A percentile compares a stretch with the other conserved stretches of the same genome.
phyloP scores from a whole-genome alignment of 2,888 invertebrate genomes.

The Ichneumoninae sp. region DNA sequence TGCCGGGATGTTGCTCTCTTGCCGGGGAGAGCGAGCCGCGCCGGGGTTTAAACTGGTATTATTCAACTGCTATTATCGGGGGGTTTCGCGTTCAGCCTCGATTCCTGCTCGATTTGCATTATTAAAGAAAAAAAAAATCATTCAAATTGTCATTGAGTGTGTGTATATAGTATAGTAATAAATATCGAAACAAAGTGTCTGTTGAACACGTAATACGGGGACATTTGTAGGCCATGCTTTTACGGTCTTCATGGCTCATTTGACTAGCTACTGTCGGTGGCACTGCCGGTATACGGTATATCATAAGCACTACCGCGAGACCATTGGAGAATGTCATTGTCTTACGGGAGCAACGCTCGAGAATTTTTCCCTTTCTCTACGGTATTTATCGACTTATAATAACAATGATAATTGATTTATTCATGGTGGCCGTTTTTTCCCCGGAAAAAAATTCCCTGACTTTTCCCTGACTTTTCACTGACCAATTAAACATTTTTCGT shows the following conservation, averaged over 20 bases:
- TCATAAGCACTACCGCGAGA: neutral
- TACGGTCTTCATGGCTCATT: slow-evolving; percentile 35
- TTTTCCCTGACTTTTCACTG: too few relatives aligned
- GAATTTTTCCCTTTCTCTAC: neutral
- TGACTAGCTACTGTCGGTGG: slow-evolving; percentile 8
- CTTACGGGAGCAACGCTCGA: neutral
- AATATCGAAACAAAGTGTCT: slow-evolving; percentile 42
- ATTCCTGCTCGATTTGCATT: slow-evolving; percentile 17
- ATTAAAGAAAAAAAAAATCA: neutral
- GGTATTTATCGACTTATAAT: neutral
- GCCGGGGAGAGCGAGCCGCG: neutral
- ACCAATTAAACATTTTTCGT: too few relatives aligned
- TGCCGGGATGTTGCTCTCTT: neutral
- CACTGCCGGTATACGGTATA: neutral
- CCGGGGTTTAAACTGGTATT: slow-evolving; percentile 24
- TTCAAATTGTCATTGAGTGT: slow-evolving; percentile 30
- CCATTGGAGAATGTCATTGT: slow-evolving; percentile 1
- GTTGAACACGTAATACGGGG: slow-evolving; percentile 23
- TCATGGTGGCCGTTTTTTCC: too few relatives aligned
- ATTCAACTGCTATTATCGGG: slow-evolving; percentile 22
- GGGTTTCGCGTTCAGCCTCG: slow-evolving; percentile 7
- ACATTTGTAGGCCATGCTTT: slow-evolving; percentile 29
- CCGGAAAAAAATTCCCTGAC: too few relatives aligned
- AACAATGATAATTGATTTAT: neutral
- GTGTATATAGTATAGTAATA: slow-evolving; percentile 11